Conservation (phyloP, 2,888 invertebrate genomes). For the Agrochola lota region DNA sequence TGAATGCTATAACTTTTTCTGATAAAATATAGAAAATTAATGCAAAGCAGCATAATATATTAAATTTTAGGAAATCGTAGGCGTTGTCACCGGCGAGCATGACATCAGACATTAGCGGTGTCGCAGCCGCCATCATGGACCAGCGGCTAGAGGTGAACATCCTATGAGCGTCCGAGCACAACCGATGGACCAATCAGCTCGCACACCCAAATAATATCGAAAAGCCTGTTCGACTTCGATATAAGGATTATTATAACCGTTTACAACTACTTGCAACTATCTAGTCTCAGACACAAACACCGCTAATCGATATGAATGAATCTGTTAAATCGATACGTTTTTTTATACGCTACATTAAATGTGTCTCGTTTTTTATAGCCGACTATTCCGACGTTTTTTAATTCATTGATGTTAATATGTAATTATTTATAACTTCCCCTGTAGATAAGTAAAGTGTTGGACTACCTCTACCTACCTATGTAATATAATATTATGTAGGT, state of each 20-base stretch:
- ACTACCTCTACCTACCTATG: background rate
- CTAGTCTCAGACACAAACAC: conserved; percentile 60
- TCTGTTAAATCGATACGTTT: conserved; percentile 42
- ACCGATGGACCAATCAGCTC: conserved; percentile 78
- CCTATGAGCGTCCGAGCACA: conserved; percentile 79
- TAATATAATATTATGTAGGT: conserved; percentile 10
- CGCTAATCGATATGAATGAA: conserved; percentile 66
- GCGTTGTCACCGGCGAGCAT: conserved; percentile 75
- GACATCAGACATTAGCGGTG: conserved; percentile 81
- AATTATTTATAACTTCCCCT: conserved; percentile 49
- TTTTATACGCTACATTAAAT: conserved; percentile 38
- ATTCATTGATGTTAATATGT: conserved; percentile 29
- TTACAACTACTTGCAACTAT: conserved; percentile 68
- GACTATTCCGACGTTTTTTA: conserved; percentile 25
- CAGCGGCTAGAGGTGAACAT: conserved; percentile 82
- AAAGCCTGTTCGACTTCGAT: conserved; percentile 77
- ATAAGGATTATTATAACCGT: conserved; percentile 71
- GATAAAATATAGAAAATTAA: conserved; percentile 53
- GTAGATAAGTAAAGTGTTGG: conserved; percentile 12
- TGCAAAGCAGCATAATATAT: conserved; percentile 59
- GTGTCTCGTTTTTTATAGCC: conserved; percentile 47
- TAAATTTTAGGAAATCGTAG: conserved; percentile 60
- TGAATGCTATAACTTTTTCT: conserved; percentile 16
- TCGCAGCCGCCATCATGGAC: conserved; percentile 65
- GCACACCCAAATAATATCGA: conserved; percentile 77